Conservation (phyloP, 2,797 vertebrate genomes). For the Cyclura pinguis region DNA sequence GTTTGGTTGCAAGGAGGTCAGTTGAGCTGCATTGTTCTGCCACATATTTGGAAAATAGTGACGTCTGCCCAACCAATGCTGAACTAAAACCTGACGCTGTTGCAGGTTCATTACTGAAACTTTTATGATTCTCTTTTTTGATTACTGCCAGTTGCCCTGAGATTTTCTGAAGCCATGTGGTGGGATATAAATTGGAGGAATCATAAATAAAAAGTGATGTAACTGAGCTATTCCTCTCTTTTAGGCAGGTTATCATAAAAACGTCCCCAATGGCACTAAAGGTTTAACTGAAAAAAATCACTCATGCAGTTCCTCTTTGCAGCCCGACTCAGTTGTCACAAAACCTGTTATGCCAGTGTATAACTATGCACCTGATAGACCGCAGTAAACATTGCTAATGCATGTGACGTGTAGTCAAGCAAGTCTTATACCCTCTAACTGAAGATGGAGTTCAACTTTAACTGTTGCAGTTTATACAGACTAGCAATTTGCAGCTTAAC, state of each 20-base stretch:
- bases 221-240: neutral
- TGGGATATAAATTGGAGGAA: neutral
- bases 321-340: neutral
- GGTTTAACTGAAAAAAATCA: neutral
- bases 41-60: neutral
- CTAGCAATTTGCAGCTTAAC: neutral
- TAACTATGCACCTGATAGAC: neutral
- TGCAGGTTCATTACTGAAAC: no score
- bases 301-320: neutral
- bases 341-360: neutral
- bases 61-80: neutral
- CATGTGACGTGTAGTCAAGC: neutral
- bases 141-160: neutral
- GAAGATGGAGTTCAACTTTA: neutral
- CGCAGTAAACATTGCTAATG: constrained; percentile 4
- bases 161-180: neutral
- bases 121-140: neutral
- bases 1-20: neutral
- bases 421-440: neutral
- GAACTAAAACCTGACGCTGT: neutral
- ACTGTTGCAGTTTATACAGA: neutral
- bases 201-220: neutral
- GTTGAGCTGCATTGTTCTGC: neutral
- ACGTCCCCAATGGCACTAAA: neutral
- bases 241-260: neutral